Evolutionary conservation across 64 coral and sea anemone species (phyloP), one percentile per base, ranked within the genome.

Genomic region (Stichodactyla helianthus): DNA sequence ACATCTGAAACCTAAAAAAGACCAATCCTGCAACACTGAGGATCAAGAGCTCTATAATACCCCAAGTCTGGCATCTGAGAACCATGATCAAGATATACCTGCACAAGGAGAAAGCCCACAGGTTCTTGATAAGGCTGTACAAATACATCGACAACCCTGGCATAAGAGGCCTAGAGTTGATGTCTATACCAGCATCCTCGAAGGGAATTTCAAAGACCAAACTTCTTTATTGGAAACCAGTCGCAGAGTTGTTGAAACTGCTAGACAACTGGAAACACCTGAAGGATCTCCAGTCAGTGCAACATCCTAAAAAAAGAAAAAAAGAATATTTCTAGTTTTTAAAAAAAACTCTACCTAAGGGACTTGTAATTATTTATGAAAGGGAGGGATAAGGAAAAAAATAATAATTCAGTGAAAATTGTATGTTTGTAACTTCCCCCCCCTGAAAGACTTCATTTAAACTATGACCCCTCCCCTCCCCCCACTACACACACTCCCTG

Each of bases 1-100:
- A 44, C 92, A 97, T 86, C 58, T 97, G 52, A 97, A 87, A 52
- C 79, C 79, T 22, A 82, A 55, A 51, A 82, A 82, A 82, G 79
- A 82, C 5, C 79, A 82, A 13, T 1, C 51, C 11, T 54, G 51
- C 20, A 82, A 52, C 25, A 82, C 79, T 2, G 51, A 82, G 14
- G 23, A 53, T 52, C 15, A 53, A 54, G 15, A 82, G 12, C 50
- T 82, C 51, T 82, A 12, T 5, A 3, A 57, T 22, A 82, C 51
- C 53, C 18, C 51, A 82, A 15, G 11, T 14, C 50, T 54, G 25
- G 25, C 17, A 11, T 11, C 68, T 26, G 25, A 74, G 27, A 4
- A 4, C 68, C n/a, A 28, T 7, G 7, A 68, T 26, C 7, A 74
- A 13, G 68, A 74, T 74, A 8, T 27, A 31, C 68, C 11, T 13